Evolutionary conservation across 2,113 vertebrate species (phyloP).

Genomic region (Origma solitaria): DNA sequence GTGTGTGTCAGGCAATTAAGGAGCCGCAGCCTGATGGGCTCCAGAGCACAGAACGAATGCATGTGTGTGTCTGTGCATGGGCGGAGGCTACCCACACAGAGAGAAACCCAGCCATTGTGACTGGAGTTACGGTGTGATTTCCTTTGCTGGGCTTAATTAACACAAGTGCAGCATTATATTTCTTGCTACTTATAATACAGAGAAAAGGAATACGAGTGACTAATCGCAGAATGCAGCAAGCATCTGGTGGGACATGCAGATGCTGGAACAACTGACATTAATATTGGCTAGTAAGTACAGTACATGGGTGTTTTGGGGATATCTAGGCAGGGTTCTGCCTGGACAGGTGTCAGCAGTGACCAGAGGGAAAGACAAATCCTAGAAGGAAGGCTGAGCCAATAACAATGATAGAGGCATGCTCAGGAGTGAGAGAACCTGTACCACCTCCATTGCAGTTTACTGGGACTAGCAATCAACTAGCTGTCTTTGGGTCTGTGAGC

Average conservation of each 20-base stretch:
- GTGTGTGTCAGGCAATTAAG: neutral
- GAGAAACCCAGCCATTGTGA: neutral
- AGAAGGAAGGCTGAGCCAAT: neutral
- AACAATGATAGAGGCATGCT: neutral
- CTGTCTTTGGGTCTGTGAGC: neutral
- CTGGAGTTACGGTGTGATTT: neutral
- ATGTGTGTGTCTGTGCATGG: neutral
- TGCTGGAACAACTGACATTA: neutral
- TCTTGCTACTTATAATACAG: neutral
- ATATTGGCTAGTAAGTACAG: neutral
- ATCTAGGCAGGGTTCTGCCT: neutral
- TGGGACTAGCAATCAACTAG: neutral
- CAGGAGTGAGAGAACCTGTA: neutral
- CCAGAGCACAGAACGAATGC: neutral
- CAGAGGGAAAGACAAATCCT: neutral
- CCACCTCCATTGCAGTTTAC: neutral
- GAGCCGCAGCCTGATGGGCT: neutral
- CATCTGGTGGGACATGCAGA: neutral
- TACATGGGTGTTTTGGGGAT: neutral
- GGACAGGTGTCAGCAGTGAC: neutral
- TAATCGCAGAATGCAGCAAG: neutral
- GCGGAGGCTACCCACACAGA: neutral
- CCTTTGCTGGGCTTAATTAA: neutral
- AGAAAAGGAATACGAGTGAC: neutral
- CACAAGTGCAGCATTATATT: fast-evolving